phyloP scores from a whole-genome alignment of 2,888 invertebrate genomes.

The Morpho deidamia region DNA sequence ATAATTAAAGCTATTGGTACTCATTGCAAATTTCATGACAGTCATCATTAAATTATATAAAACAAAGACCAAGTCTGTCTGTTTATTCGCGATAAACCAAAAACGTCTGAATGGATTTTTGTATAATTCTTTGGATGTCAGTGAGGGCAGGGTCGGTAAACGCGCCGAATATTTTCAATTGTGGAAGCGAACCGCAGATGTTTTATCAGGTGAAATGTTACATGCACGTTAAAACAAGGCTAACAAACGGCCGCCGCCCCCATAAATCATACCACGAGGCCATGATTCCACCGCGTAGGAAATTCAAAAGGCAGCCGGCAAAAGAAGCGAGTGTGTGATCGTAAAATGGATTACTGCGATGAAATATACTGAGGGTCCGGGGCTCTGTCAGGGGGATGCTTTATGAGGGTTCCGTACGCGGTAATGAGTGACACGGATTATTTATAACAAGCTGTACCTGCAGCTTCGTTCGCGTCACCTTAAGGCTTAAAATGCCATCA shows the following conservation, averaged over 20 bases:
- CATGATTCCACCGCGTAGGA: neutral
- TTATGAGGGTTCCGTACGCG: conserved; percentile 17
- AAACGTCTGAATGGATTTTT: too few relatives aligned
- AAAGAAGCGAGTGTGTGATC: conserved; percentile 30
- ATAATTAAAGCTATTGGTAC: too few relatives aligned
- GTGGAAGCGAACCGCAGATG: conserved; percentile 13
- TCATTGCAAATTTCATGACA: too few relatives aligned
- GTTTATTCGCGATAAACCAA: too few relatives aligned
- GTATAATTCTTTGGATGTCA: too few relatives aligned
- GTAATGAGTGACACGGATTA: neutral
- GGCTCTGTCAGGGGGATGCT: neutral
- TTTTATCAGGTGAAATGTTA: conserved; percentile 17
- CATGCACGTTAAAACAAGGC: conserved; percentile 14
- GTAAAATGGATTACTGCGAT: conserved; percentile 33
- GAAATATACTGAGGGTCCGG: conserved; percentile 26
- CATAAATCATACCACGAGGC: conserved; percentile 6
- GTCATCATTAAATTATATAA: too few relatives aligned
- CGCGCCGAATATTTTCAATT: conserved; percentile 29
- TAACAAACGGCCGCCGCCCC: conserved; percentile 7
- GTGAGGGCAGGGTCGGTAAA: too few relatives aligned
- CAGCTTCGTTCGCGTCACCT: too few relatives aligned
- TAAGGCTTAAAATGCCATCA: too few relatives aligned
- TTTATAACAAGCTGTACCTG: too few relatives aligned
- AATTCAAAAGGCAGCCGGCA: conserved; percentile 26
- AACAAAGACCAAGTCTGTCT: too few relatives aligned